Percentiles rank a stretch among this genome's conserved stretches.
Evolutionary conservation across 2,888 invertebrate species (phyloP).

Genomic region (Cordylochernes scorpioides): DNA sequence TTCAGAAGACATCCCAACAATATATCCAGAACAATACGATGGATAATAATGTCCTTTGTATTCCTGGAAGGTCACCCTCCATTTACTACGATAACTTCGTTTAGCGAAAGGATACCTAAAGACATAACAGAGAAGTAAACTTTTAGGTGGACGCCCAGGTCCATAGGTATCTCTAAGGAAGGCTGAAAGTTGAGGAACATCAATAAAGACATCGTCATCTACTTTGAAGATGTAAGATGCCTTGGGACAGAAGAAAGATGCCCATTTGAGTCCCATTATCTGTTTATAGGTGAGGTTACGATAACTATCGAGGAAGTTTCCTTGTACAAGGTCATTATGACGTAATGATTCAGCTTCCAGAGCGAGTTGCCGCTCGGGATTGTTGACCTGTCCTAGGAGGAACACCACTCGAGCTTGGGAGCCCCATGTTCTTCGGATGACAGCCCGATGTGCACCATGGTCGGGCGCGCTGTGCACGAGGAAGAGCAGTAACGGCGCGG

Average conservation of each 20-base stretch:
- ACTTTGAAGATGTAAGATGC: slow-evolving; percentile 23
- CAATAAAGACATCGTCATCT: slow-evolving; percentile 26
- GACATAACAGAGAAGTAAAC: slow-evolving; percentile 15
- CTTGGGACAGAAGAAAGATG: slow-evolving; percentile 19
- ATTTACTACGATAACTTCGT: slow-evolving; percentile 22
- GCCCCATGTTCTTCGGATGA: slow-evolving; percentile 17
- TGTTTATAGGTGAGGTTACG: slow-evolving; percentile 26
- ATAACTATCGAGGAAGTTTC: slow-evolving; percentile 23
- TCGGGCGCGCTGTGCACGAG: slow-evolving; percentile 39
- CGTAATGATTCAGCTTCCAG: slow-evolving; percentile 12
- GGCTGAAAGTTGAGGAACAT: slow-evolving; percentile 18
- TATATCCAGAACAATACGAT: slow-evolving; percentile 25
- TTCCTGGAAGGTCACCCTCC: slow-evolving; percentile 21
- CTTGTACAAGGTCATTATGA: slow-evolving; percentile 15
- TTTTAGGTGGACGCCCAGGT: slow-evolving; percentile 6
- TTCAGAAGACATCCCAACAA: slow-evolving; percentile 21
- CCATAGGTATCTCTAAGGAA: slow-evolving; percentile 13
- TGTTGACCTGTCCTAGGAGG: slow-evolving; percentile 12
- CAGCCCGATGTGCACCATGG: slow-evolving; percentile 34
- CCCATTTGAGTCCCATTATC: slow-evolving; percentile 23
- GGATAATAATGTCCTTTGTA: slow-evolving; percentile 22
- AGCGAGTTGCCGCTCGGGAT: slow-evolving; percentile 4
- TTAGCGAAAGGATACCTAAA: slow-evolving; percentile 15
- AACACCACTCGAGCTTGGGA: slow-evolving; percentile 14
- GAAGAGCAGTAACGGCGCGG: too few relatives aligned